Evolutionary conservation across 2,888 invertebrate species (phyloP).

Genomic region (Empis stercorea): DNA sequence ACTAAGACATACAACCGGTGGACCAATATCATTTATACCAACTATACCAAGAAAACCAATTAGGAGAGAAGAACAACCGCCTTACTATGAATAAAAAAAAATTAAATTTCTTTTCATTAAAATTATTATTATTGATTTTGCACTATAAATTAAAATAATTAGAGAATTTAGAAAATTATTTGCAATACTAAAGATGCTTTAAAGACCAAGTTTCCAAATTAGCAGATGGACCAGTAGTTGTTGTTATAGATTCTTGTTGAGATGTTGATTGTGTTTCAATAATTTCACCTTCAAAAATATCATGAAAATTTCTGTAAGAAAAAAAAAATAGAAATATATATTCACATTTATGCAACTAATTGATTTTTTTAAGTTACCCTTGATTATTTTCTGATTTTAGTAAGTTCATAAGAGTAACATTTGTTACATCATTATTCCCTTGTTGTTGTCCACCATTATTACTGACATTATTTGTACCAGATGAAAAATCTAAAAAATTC

Average conservation of each 20-base stretch:
- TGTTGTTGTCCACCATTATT: neutral
- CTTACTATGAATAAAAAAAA: constrained; percentile 4
- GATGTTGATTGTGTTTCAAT: constrained; percentile 5
- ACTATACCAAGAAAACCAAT: constrained; percentile 4
- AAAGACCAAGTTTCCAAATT: too few species aligned
- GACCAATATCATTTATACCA: neutral
- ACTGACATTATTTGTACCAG: neutral
- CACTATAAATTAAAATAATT: too few species aligned
- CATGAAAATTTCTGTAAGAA: neutral
- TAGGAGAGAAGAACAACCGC: neutral
- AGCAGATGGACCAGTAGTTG: too few species aligned
- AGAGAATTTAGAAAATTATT: neutral
- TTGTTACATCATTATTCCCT: neutral
- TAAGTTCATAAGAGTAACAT: too few species aligned
- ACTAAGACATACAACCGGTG: neutral
- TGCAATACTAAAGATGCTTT: too few species aligned
- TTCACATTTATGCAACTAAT: too few species aligned
- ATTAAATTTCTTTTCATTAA: too few species aligned
- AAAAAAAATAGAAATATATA: too few species aligned
- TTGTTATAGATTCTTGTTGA: too few species aligned
- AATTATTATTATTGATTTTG: too few species aligned
- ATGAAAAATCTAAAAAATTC: constrained; percentile 23
- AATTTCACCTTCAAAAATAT: constrained; percentile 8
- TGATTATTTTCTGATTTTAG: too few species aligned
- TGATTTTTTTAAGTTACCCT: too few species aligned